A percentile compares a stretch with the other conserved stretches of the same genome.
Evolutionary conservation across 2,113 vertebrate genomes (phyloP).

Genomic region (Proteles cristata): DNA sequence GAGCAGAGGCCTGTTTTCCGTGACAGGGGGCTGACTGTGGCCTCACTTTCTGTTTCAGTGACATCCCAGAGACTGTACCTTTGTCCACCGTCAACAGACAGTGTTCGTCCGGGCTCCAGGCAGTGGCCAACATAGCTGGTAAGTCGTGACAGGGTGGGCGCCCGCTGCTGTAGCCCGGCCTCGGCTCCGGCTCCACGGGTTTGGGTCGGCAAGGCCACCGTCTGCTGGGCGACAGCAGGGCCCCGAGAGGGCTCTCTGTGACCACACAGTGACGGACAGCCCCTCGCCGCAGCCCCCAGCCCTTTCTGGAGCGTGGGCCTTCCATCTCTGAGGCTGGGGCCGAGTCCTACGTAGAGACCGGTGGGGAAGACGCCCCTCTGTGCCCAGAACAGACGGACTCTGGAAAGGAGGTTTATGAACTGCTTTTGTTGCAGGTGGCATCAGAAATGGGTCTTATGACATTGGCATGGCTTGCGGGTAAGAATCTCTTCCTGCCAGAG

Average conservation of each 20-base stretch:
- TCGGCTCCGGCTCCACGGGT: not conserved
- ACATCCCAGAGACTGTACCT: constrained; percentile 93
- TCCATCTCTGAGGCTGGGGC: not conserved
- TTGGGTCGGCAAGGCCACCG: not conserved
- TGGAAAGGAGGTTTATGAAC: constrained; percentile 49
- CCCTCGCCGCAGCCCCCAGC: not conserved
- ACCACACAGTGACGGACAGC: not conserved
- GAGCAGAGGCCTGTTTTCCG: not conserved
- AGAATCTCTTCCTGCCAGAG: constrained; percentile 72
- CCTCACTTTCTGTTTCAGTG: constrained; percentile 82
- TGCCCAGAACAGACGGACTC: not conserved
- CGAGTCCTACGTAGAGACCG: not conserved
- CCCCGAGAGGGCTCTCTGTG: not conserved
- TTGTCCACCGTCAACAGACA: constrained; percentile 92
- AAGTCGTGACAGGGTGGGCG: not conserved
- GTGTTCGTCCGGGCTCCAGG: constrained; percentile 96
- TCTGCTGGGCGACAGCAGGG: not conserved
- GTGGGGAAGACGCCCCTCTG: not conserved
- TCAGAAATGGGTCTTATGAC: constrained; percentile 93
- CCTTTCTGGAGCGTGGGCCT: not conserved
- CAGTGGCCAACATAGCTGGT: constrained; percentile 95
- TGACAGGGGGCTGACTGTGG: not conserved
- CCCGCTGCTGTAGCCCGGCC: not conserved
- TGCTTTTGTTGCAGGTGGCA: constrained; percentile 92
- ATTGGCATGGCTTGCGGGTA: constrained; percentile 98